Percentiles rank a stretch among this genome's conserved stretches.
Evolutionary conservation across 2,113 vertebrate species (phyloP).

Genomic region (Actinemys pallida): DNA sequence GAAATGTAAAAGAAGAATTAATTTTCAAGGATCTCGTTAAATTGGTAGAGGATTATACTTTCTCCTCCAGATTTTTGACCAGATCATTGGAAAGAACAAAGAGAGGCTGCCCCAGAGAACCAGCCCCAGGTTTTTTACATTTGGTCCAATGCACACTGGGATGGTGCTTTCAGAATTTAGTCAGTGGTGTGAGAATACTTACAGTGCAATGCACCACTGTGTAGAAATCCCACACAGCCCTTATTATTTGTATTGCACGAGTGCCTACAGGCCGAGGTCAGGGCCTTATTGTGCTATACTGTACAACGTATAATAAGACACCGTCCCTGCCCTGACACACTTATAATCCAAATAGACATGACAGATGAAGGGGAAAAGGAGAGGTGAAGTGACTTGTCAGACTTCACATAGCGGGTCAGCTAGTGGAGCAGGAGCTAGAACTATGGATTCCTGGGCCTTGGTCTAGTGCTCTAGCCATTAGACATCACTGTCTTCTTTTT

Average conservation of each 20-base stretch:
- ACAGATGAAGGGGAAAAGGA: not conserved
- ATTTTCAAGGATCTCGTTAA: not conserved
- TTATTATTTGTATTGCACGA: not conserved
- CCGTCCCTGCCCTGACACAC: not conserved
- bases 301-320: not conserved
- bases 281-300: not conserved
- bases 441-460: not conserved
- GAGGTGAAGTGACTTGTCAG: not conserved
- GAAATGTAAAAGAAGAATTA: not conserved
- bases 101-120: not conserved
- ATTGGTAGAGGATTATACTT: not conserved
- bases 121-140: not conserved
- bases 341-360: not conserved
- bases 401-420: not conserved
- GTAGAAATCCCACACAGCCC: not conserved
- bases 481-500: not conserved
- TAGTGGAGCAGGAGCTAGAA: not conserved
- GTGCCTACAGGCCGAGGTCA: not conserved
- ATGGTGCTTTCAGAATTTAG: not conserved
- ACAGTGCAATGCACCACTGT: not conserved
- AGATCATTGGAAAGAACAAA: not conserved
- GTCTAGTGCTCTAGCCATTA: not conserved
- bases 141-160: rapidly evolving
- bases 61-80: not conserved
- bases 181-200: not conserved